These are phyloP conservation scores for Pocota personata DNA, from an alignment of 2,888 invertebrate species.

Conservation along the genomic window DNA sequence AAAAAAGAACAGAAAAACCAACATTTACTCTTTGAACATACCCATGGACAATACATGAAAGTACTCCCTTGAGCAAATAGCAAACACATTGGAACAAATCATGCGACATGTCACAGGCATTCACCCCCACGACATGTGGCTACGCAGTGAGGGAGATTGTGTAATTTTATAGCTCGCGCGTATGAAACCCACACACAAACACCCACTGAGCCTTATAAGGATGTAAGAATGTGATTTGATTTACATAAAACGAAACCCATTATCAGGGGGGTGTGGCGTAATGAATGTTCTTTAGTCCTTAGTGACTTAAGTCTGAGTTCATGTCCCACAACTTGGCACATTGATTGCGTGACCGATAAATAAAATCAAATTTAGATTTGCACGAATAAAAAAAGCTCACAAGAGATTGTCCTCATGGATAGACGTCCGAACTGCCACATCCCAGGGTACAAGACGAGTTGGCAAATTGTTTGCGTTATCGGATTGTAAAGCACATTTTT, in stretches of 20 bases:
- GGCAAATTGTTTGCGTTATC: slow-evolving; percentile 64
- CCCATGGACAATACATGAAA: neutral
- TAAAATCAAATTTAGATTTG: slow-evolving; percentile 70
- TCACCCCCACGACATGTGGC: slow-evolving; percentile 10
- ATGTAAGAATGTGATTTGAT: slow-evolving; percentile 42
- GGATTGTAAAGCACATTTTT: slow-evolving; percentile 19
- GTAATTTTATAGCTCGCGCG: slow-evolving; percentile 30
- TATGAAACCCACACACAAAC: neutral
- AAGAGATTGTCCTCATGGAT: slow-evolving; percentile 18
- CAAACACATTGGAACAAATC: slow-evolving; percentile 38
- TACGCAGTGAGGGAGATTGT: slow-evolving; percentile 32
- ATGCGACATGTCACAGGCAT: slow-evolving; percentile 43
- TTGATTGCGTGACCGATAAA: slow-evolving; percentile 71
- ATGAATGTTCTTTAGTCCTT: slow-evolving; percentile 26
- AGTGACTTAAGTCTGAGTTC: slow-evolving; percentile 17
- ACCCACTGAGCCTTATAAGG: neutral
- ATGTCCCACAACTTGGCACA: slow-evolving; percentile 31
- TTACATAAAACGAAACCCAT: slow-evolving; percentile 53
- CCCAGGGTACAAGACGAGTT: slow-evolving; percentile 20
- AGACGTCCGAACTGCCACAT: slow-evolving; percentile 1
- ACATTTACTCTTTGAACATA: slow-evolving; percentile 20
- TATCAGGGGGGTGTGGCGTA: slow-evolving; percentile 10
- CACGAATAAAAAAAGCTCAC: slow-evolving; percentile 43
- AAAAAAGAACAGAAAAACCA: neutral
- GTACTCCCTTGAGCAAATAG: slow-evolving; percentile 32